Base-by-base conservation (phyloP, 2,888 invertebrate genomes). In the Eupithecia vulgata region DNA sequence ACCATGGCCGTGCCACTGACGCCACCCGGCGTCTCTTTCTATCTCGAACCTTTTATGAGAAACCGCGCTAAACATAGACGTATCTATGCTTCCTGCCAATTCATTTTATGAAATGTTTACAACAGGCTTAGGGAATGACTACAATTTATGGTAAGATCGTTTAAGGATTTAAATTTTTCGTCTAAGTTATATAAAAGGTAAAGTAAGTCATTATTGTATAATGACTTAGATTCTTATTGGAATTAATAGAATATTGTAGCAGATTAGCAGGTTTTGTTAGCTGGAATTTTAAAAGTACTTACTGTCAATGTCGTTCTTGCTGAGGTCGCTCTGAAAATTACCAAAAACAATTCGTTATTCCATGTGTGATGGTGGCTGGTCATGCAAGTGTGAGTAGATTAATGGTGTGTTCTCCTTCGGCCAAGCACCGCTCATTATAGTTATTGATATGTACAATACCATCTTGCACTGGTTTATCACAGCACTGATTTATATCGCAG, bases 281-380 rank as follows among this genome's bases (percentile, higher is more conserved):
- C 17, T 69, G 5, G 68, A 40, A 65, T 70, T 59, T 65, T 71
- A 74, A 59, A 74, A 48, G 81, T 95, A 97, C 98, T 98, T 95
- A 98, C 98, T 97, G 96, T 98, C 98, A 93, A 98, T 93, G 94
- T 98, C 98, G 95, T 96, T 97, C 95, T 97, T 96, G 95, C 96
- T 96, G 92, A 98, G 96, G 95, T 98, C 97, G 95, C 97, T 97
- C 97, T 97, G 96, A 88, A 96, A 96, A 93, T 94, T 87, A 94
- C 84, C 87, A 94, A 94, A 94, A 91, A 91, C 74, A 91, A 89
- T 89, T 88, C 86, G 88, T 93, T 94, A 94, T 90, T 87, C 88
- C 87, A 88, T 87, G 83, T 86, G 83, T 83, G 57, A 57, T 82
- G 80, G 78, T 77, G 80, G 77, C 79, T 80, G 85, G 83, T 87